Base-by-base conservation (phyloP, 2,113 vertebrate species). In the Dryoscopus gambensis region DNA sequence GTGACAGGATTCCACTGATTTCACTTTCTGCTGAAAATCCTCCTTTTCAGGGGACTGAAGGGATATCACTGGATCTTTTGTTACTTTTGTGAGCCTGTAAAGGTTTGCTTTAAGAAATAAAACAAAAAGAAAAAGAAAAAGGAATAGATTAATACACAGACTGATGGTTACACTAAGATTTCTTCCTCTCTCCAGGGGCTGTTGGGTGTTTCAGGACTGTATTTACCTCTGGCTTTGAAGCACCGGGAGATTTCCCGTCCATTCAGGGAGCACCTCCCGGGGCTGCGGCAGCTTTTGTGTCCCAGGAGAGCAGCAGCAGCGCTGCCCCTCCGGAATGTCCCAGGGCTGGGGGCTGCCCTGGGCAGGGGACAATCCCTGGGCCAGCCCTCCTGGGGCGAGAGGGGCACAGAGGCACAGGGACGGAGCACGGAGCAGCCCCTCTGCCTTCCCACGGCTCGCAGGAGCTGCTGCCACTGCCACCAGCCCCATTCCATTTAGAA, bases 1-100 rank as follows among this genome's bases (percentile, higher is more conserved):
- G 40, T 47, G 67, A 87, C 84, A 81, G 84, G 68, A 86, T 93
- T 95, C 81, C 63, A 81, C 65, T 7, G 82, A 90, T 94, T 94
- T 90, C 49, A 62, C 25, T 84, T 78, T 63, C 63, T 63, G 59
- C 90, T 65, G 68, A 68, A 95, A 96, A 96, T 90, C 60, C 73
- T 81, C 70, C 60, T 40, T 96, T 90, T 81, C 59, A 65, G 27
- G 16, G 37, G 78, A 37, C 84, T 85, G 75, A 83, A 92, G 55
- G 67, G 55, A 27, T n/a, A 91, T 78, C 67, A 5, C 40, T 9
- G 57, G 28, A 93, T 87, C 91, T 92, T 95, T 53, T 94, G 56
- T 90, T 86, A 56, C 70, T 64, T 95, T 64, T 67, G 42, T 73
- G 75, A 94, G 62, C 74, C 37, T 80, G 50, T 4, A 84, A 80